Percentiles rank a stretch among this genome's conserved stretches.
phyloP scores from a whole-genome alignment of 2,888 invertebrate genomes.

The Stratiomys singularior region DNA sequence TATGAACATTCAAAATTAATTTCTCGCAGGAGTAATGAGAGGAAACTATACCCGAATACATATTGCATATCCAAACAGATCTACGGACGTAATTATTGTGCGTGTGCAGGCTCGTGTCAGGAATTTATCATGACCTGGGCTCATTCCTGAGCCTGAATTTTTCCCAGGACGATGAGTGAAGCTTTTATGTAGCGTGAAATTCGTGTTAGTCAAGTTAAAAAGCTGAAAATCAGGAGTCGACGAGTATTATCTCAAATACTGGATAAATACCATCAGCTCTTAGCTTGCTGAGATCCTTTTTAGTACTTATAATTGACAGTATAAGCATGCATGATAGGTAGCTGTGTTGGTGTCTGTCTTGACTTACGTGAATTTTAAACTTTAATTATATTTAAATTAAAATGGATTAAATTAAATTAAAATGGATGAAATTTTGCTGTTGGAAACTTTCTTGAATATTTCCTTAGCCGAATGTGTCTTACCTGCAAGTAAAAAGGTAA shows the following conservation, averaged over 20 bases:
- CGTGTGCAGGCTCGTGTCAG: not conserved
- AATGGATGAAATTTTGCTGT: no score
- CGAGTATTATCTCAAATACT: not conserved
- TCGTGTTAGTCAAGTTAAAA: not conserved
- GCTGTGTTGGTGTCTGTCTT: no score
- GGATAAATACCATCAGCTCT: not conserved
- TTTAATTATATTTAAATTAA: no score
- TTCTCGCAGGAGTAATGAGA: conserved; percentile 19
- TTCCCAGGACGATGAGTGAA: no score
- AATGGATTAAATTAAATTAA: no score
- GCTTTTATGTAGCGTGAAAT: not conserved
- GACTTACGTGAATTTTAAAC: no score
- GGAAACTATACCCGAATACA: not conserved
- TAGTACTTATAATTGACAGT: no score
- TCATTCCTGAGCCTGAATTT: not conserved
- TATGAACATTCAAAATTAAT: conserved; percentile 19
- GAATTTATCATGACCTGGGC: not conserved
- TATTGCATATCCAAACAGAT: not conserved
- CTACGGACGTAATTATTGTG: no score
- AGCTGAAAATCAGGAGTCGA: not conserved
- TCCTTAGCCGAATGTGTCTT: no score
- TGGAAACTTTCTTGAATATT: no score
- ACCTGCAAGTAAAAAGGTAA: no score
- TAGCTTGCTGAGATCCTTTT: not conserved
- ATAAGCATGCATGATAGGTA: no score